Evolutionary conservation across 2,113 vertebrate species (phyloP).

Genomic region (human): DNA sequence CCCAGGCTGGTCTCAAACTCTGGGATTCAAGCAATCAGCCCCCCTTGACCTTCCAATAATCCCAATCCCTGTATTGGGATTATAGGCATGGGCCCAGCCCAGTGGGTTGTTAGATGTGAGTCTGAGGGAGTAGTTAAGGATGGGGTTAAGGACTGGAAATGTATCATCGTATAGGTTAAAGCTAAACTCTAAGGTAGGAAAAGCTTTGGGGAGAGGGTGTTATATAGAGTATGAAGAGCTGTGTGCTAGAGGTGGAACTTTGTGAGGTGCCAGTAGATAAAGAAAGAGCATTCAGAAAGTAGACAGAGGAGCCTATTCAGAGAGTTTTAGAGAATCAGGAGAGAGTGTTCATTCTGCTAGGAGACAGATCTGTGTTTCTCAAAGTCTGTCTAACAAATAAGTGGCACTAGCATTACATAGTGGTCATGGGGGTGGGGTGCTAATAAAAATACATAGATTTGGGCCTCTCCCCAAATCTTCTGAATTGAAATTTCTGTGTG

Average conservation of each 20-base stretch:
- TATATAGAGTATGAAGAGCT: neutral
- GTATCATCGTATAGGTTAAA: neutral
- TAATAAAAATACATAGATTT: neutral
- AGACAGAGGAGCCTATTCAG: neutral
- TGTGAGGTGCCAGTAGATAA: neutral
- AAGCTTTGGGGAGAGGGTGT: neutral
- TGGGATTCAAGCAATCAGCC: too few species aligned
- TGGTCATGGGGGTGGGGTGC: accelerated
- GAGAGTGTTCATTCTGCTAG: neutral
- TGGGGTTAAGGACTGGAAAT: neutral
- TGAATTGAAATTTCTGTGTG: neutral
- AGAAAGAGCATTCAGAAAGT: neutral
- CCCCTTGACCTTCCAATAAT: too few species aligned
- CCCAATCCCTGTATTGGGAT: too few species aligned
- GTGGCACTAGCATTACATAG: neutral
- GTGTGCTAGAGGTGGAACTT: neutral
- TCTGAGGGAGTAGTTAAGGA: neutral
- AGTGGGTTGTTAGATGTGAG: neutral
- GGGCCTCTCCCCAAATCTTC: neutral
- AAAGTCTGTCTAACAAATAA: neutral
- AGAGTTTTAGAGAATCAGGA: neutral
- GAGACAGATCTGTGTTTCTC: neutral
- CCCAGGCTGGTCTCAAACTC: too few species aligned
- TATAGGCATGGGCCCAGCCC: too few species aligned
- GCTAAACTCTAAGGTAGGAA: neutral